Conservation (phyloP, 2,888 invertebrate genomes). For the Tricholauxania praeusta region DNA sequence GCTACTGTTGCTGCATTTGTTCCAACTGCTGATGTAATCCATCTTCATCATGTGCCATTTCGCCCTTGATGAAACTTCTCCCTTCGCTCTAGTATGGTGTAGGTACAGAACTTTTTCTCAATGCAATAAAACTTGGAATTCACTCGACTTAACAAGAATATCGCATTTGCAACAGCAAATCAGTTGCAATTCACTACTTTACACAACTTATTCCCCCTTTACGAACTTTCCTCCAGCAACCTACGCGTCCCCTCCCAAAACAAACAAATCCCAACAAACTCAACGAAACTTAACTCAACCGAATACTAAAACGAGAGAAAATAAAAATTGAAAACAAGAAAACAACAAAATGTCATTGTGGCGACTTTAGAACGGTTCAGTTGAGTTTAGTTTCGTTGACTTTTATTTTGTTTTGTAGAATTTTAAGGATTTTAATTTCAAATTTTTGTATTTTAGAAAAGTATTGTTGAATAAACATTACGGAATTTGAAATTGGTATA, state of each 20-base stretch:
- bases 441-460: conserved; percentile 48
- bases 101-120: conserved; percentile 18
- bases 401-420: conserved; percentile 11
- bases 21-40: conserved; percentile 22
- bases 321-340: neutral
- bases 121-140: conserved; percentile 39
- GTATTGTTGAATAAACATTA: conserved; percentile 4
- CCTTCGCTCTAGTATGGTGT: conserved; percentile 14
- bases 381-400: conserved; percentile 6
- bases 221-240: conserved; percentile 32
- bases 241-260: conserved; percentile 22
- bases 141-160: conserved; percentile 45
- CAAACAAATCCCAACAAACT: conserved; percentile 12
- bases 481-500: conserved; percentile 1
- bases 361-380: conserved; percentile 20
- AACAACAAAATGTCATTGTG: conserved; percentile 22
- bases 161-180: conserved; percentile 43
- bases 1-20: conserved; percentile 13
- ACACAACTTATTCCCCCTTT: conserved; percentile 28
- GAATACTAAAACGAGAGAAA: conserved; percentile 4
- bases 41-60: conserved; percentile 26
- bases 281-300: conserved; percentile 11
- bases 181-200: conserved; percentile 40
- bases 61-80: neutral
- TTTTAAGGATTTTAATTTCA: conserved; percentile 25